Evolutionary conservation across 1,140 invertebrate genomes (phyloP).

Genomic region (Penaeus japonicus): DNA sequence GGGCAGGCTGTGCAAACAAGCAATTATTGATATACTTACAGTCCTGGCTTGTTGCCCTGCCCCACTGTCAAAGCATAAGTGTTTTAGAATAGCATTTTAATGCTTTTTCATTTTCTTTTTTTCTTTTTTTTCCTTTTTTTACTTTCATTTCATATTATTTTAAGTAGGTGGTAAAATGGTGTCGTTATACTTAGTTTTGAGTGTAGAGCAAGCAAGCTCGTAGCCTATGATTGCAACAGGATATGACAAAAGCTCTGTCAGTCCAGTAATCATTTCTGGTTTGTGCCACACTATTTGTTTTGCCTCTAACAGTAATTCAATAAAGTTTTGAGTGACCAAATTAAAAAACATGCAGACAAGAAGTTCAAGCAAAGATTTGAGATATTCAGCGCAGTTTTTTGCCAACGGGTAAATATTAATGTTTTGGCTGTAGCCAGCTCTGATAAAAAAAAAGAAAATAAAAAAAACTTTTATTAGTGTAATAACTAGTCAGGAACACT

Average conservation of each 20-base stretch:
- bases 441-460: neutral
- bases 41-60: slow-evolving; percentile 42
- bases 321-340: slow-evolving; percentile 58
- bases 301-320: slow-evolving; percentile 56
- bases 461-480: neutral
- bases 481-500: slow-evolving; percentile 51
- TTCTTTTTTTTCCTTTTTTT: slow-evolving; percentile 50
- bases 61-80: slow-evolving; percentile 48
- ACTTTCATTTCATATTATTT: neutral
- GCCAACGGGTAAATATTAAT: slow-evolving; percentile 40
- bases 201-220: slow-evolving; percentile 22
- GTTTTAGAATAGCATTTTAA: slow-evolving; percentile 57
- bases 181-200: slow-evolving; percentile 51
- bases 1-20: slow-evolving; percentile 40
- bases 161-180: slow-evolving; percentile 56
- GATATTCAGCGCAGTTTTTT: slow-evolving; percentile 37
- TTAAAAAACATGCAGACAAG: slow-evolving; percentile 55
- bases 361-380: slow-evolving; percentile 57
- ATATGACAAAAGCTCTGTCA: slow-evolving; percentile 50
- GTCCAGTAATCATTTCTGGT: slow-evolving; percentile 47
- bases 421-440: neutral
- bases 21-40: slow-evolving; percentile 32
- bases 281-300: slow-evolving; percentile 57
- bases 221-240: slow-evolving; percentile 49
- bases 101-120: slow-evolving; percentile 55